Conservation (phyloP, 1,140 invertebrate genomes). For the Drosophila guanche region DNA sequence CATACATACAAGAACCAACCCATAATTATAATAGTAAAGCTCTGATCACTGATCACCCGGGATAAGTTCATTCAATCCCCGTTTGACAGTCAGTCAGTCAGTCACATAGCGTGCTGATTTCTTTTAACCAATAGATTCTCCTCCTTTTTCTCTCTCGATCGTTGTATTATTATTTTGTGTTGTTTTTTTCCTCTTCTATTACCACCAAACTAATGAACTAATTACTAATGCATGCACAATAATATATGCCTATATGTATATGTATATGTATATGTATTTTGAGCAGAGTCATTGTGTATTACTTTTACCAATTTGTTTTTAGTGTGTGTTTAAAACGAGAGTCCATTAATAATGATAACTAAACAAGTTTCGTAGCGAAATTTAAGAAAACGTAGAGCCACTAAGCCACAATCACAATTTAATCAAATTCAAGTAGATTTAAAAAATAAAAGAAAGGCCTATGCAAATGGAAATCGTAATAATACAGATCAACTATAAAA, state of each 20-base stretch:
- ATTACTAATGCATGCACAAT: conserved; percentile 3
- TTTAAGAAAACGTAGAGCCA: not conserved
- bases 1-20: conserved; percentile 4
- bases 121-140: too few relatives aligned
- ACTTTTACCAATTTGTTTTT: conserved; percentile 39
- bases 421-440: conserved; percentile 4
- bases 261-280: conserved; percentile 30
- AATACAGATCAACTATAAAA: not conserved
- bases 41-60: conserved; percentile 41
- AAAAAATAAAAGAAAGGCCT: conserved; percentile 14
- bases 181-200: not conserved
- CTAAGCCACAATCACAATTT: conserved; percentile 4
- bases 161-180: too few relatives aligned
- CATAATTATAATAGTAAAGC: conserved; percentile 44
- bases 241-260: conserved; percentile 9
- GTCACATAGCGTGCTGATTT: too few relatives aligned
- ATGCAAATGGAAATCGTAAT: conserved; percentile 2
- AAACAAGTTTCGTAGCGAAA: conserved; percentile 30
- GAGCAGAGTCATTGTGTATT: conserved; percentile 47
- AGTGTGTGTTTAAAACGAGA: conserved; percentile 30
- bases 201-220: not conserved
- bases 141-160: not conserved
- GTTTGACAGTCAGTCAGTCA: too few relatives aligned
- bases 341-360: conserved; percentile 6
- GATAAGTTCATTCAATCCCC: not conserved